A percentile compares a stretch with the other conserved stretches of the same genome.
These are phyloP conservation scores for Coelinius sp. DNA, from an alignment of 2,888 invertebrate genomes.

Conservation along the genomic window DNA sequence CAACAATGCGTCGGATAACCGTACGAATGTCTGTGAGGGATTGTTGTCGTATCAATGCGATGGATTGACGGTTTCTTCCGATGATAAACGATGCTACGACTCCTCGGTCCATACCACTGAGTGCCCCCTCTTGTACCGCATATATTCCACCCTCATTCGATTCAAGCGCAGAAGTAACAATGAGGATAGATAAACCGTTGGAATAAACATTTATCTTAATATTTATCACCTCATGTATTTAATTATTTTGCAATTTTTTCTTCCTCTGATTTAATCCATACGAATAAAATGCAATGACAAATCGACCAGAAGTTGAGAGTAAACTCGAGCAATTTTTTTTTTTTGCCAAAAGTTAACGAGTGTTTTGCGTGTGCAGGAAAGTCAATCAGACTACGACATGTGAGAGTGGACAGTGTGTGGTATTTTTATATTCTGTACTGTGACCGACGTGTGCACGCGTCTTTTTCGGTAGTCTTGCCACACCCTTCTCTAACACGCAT, in stretches of 20 bases:
- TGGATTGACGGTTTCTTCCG: slow-evolving; percentile 65
- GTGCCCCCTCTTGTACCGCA: slow-evolving; percentile 45
- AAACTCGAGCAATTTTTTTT: slow-evolving; percentile 3
- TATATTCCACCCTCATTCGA: slow-evolving; percentile 59
- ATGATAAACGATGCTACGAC: slow-evolving; percentile 65
- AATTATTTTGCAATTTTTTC: not conserved
- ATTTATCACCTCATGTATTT: not conserved
- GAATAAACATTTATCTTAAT: not conserved
- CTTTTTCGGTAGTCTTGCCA: slow-evolving; percentile 50
- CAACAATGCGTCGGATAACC: slow-evolving; percentile 45
- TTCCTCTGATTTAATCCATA: not conserved
- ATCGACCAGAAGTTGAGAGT: not conserved
- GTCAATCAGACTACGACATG: slow-evolving; percentile 26
- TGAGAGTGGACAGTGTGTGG: too few species aligned
- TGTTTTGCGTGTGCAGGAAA: slow-evolving; percentile 64
- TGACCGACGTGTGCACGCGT: slow-evolving; percentile 44
- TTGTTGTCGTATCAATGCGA: slow-evolving; percentile 67
- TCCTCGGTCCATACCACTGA: slow-evolving; percentile 32
- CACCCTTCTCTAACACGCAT: slow-evolving; percentile 62
- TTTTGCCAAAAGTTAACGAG: slow-evolving; percentile 61
- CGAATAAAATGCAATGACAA: not conserved
- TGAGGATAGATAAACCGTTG: slow-evolving; percentile 24
- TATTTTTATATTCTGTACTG: slow-evolving; percentile 41
- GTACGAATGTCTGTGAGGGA: slow-evolving; percentile 59
- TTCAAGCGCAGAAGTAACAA: slow-evolving; percentile 25